phyloP scores from a whole-genome alignment of 2,888 invertebrate genomes.

The Coelopa pilipes region DNA sequence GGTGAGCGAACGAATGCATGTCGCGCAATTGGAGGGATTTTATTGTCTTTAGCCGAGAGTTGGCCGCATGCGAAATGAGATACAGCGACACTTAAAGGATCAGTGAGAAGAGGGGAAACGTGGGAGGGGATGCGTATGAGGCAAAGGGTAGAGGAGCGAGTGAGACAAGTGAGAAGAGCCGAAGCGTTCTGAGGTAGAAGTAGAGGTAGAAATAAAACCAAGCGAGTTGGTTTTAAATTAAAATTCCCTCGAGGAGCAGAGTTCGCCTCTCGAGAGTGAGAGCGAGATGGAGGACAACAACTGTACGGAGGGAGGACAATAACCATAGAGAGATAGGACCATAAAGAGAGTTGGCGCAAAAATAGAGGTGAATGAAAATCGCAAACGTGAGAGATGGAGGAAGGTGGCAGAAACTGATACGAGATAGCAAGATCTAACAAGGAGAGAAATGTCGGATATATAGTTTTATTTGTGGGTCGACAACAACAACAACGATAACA shows the following conservation, averaged over 20 bases:
- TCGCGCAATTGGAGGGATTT: not conserved
- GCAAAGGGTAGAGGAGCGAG: not conserved
- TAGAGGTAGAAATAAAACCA: too few relatives aligned
- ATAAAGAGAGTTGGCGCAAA: not conserved
- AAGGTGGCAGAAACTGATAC: not conserved
- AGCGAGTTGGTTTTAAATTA: too few relatives aligned
- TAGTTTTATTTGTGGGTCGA: too few relatives aligned
- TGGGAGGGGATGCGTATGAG: too few relatives aligned
- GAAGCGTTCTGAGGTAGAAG: too few relatives aligned
- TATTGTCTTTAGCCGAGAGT: slow-evolving; percentile 3
- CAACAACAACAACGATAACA: not conserved
- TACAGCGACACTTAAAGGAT: not conserved
- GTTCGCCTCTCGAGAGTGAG: too few relatives aligned
- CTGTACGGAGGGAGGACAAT: too few relatives aligned
- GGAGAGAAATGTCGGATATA: too few relatives aligned
- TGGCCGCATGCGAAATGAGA: slow-evolving; percentile 7
- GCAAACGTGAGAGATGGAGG: not conserved
- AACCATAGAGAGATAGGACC: not conserved
- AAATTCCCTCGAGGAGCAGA: too few relatives aligned
- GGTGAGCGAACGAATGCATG: not conserved
- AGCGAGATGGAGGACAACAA: too few relatives aligned
- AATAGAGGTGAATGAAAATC: not conserved
- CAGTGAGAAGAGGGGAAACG: not conserved
- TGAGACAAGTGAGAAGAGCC: not conserved
- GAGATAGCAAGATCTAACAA: too few relatives aligned